Base-by-base conservation (phyloP, 1,140 invertebrate genomes). In the Aphelenchoides besseyi region DNA sequence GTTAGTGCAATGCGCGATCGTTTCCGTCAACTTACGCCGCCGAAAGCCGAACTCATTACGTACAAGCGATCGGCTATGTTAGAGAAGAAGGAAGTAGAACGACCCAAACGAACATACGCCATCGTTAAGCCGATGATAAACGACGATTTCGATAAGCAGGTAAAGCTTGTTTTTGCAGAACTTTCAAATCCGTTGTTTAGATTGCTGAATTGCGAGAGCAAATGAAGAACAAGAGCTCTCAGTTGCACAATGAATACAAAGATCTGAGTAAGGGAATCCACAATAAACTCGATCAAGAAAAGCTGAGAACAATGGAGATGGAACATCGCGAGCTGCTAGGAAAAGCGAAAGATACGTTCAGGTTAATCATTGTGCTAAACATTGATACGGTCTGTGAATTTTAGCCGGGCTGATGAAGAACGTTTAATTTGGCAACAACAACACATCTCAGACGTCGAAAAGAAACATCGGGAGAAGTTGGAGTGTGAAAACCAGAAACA, bases 81-180 rank as follows among this genome's bases (percentile, higher is more conserved):
- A 30, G 73, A 71, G 53, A 64, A 35, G 33, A 74, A 66, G 33
- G 68, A 66, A 54, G 73, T 68, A 52, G 30, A 54, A 26, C 33
- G 71, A n/a, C 78, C 63, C 12, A 74, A 82, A 64, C 63, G 79
- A 41, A 69, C 72, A 23, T 78, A 70, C 75, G 23, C 74, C 79
- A 29, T 83, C 37, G 73, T 81, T 23, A 81, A 83, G 48, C 79
- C 79, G 23, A 74, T 80, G 3, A 69, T 81, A 18, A 74, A 83
- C 37, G 79, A 81, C 68, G 73, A 81, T 32, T 81, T 81, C 35
- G 79, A 81, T 54, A 81, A 83, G 41, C 81, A 80, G 77, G 80
- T 82, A 28, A 1, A 29, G 8, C 18, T 59, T 59, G 8, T 9
- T 12, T 61, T 12, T 12, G 9, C 9, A n/a, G 18, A 61, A 61